Percentiles rank a stretch among this genome's conserved stretches.
Evolutionary conservation across 2,797 vertebrate genomes (phyloP).

Genomic region (Acipenser ruthenus): DNA sequence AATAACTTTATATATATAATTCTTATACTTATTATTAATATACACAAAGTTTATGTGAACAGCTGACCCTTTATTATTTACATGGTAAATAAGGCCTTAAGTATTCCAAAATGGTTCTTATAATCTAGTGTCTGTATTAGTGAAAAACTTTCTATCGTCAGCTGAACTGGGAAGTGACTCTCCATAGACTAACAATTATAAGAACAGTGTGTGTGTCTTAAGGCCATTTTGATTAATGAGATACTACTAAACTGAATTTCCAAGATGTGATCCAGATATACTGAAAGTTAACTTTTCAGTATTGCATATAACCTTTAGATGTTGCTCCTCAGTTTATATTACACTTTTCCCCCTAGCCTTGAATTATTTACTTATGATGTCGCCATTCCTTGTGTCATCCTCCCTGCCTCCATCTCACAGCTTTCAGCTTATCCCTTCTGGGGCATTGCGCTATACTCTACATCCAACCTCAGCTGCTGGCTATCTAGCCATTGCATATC

Average conservation of each 20-base stretch:
- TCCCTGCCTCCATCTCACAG: too few species aligned
- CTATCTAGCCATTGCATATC: too few species aligned
- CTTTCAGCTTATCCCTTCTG: too few species aligned
- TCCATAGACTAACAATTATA: slow-evolving; percentile 6
- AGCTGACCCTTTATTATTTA: too few species aligned
- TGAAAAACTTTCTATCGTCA: not conserved
- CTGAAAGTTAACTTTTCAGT: not conserved
- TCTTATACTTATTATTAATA: too few species aligned
- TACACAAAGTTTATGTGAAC: too few species aligned
- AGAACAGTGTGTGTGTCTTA: not conserved
- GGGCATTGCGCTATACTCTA: too few species aligned
- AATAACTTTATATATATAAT: too few species aligned
- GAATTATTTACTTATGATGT: not conserved
- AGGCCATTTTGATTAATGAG: slow-evolving; percentile 3
- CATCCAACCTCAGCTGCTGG: too few species aligned
- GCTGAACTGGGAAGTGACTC: not conserved
- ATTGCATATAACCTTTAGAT: not conserved
- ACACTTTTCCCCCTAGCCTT: not conserved
- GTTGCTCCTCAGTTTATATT: not conserved
- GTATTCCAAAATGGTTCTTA: not conserved
- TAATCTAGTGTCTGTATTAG: not conserved
- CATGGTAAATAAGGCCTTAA: too few species aligned
- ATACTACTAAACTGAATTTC: slow-evolving; percentile 8
- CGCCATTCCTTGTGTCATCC: too few species aligned
- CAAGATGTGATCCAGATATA: slow-evolving; percentile 13